These are phyloP conservation scores for Nemotelus pantherinus DNA, from an alignment of 2,888 invertebrate species.

Conservation along the genomic window DNA sequence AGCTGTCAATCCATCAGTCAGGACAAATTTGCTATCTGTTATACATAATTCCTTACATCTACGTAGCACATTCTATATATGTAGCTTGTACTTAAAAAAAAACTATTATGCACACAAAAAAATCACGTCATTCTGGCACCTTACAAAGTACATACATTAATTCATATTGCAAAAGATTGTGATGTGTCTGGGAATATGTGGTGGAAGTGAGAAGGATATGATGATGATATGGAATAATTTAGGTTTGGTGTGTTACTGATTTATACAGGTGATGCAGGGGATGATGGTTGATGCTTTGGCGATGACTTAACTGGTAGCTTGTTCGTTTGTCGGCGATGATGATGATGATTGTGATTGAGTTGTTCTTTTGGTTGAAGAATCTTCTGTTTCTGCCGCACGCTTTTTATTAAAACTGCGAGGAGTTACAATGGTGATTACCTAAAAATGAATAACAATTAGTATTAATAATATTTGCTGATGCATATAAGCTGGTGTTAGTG, in stretches of 20 bases:
- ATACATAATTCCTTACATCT: slow-evolving; percentile 2
- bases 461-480: slow-evolving; percentile 17
- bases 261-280: neutral
- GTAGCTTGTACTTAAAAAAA: neutral
- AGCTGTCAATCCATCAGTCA: slow-evolving; percentile 47
- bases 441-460: slow-evolving; percentile 10
- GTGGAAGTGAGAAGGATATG: slow-evolving; percentile 2
- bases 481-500: neutral
- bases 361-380: neutral
- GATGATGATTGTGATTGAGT: slow-evolving; percentile 3
- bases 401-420: slow-evolving; percentile 39
- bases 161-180: slow-evolving; percentile 17
- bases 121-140: slow-evolving; percentile 48
- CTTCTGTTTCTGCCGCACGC: slow-evolving; percentile 7
- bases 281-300: neutral
- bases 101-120: slow-evolving; percentile 14
- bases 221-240: slow-evolving; percentile 39
- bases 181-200: neutral
- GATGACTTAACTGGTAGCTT: slow-evolving; percentile 11
- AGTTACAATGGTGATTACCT: slow-evolving; percentile 49
- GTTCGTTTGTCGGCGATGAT: slow-evolving; percentile 20
- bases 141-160: slow-evolving; percentile 36
- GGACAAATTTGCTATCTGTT: slow-evolving; percentile 1
- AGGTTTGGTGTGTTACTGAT: slow-evolving; percentile 27
- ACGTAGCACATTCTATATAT: slow-evolving; percentile 23